A percentile compares a stretch with the other conserved stretches of the same genome.
phyloP scores from a whole-genome alignment of 2,797 vertebrate genomes.

The Gymnocypris eckloni region DNA sequence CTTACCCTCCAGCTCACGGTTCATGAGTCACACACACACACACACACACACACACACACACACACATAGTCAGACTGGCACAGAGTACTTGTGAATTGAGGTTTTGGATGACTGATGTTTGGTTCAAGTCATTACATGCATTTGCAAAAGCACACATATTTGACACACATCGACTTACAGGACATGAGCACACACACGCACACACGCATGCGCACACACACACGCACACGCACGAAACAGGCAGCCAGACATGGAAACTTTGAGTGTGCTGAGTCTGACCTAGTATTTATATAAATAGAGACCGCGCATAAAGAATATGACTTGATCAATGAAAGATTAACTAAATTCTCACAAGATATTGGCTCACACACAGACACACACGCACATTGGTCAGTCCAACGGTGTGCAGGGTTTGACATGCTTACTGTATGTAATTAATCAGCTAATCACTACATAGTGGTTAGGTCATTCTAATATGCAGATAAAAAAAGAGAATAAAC shows the following conservation, averaged over 20 bases:
- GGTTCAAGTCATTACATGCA: conserved; percentile 8
- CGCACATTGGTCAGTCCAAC: background rate
- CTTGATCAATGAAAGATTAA: conserved; percentile 56
- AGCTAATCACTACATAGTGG: background rate
- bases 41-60: conserved; percentile 38
- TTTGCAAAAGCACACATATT: background rate
- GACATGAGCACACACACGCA: background rate
- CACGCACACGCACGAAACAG: conserved; percentile 32
- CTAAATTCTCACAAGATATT: conserved; percentile 38
- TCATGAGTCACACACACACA: conserved; percentile 48
- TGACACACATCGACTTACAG: background rate
- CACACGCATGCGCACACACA: conserved; percentile 40
- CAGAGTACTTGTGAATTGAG: conserved; percentile 14
- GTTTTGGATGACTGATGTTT: conserved; percentile 24
- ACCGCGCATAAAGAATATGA: conserved; percentile 45
- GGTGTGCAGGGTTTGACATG: background rate
- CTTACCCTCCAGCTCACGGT: conserved; percentile 55
- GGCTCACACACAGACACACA: background rate
- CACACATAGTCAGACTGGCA: conserved; percentile 15
- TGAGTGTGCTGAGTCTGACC: conserved; percentile 52
- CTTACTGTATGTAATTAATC: background rate
- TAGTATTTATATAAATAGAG: conserved; percentile 61
- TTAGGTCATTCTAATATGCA: background rate
- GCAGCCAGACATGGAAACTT: conserved; percentile 62
- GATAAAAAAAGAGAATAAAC: background rate